Evolutionary conservation across 2,113 vertebrate genomes (phyloP), one percentile per base, ranked within the genome.

Genomic region (Colossoma macropomum): DNA sequence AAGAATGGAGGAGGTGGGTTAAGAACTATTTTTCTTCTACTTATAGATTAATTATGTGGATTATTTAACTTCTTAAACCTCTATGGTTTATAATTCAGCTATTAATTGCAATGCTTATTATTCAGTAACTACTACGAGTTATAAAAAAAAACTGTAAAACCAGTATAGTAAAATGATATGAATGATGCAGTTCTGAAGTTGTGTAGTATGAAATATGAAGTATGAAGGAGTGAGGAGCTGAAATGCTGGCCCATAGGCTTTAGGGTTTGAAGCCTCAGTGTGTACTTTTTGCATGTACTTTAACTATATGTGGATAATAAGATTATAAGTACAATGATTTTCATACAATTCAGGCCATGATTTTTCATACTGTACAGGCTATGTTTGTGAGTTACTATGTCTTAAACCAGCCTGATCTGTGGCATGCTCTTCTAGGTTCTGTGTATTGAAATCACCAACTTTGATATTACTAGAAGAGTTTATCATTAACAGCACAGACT

Each of bases 1-100:
- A 95, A 94, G 87, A 95, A 95, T 23, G 94, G 93, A 87, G 94
- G 94, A 89, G 94, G 94, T 94, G 80, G 84, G 90, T 77, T 11
- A 21, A 89, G 21, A 2, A 50, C 32, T 69, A 15, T 6, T 87
- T 52, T 63, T 23, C 45, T 34, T 48, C 25, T 68, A 2, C 19
- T 70, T 56, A 27, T 32, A 15, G 4, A 34, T 25, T 41, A 16
- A 79, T n/a, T 23, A n/a, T 17, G 50, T 19, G 73, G 27, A 75
- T 15, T 30, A 59, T 19, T 32, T 12, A 63, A 27, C 19, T 23
- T 12, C 3, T 62, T 5, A 10, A 34, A 62, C 32, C 1, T 62
- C 38, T 74, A 15, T 0, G n/a, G 16, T 76, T 9, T 68, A 27
- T 15, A 8, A 50, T 28, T 9, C 27, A 68, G 68, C 23, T 25